Evolutionary conservation across 2,113 vertebrate genomes (phyloP).

Genomic region (Dicaeum eximium): DNA sequence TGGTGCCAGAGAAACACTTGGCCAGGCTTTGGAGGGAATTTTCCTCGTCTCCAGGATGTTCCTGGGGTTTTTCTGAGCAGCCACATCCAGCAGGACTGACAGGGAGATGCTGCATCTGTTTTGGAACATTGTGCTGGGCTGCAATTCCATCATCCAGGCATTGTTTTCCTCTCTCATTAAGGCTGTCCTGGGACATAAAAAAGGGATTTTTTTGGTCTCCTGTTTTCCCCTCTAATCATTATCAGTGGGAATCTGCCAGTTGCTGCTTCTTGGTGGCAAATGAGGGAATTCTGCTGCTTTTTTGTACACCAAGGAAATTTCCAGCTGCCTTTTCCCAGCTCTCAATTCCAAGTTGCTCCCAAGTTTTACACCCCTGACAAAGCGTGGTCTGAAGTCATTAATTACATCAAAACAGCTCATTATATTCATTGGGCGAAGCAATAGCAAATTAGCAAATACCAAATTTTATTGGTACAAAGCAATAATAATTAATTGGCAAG

Average conservation of each 20-base stretch:
- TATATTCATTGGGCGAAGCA: no score
- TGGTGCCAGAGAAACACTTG: constrained; percentile 3
- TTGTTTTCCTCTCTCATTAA: not conserved
- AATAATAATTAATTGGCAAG: no score
- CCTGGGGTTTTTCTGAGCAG: not conserved
- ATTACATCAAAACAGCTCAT: no score
- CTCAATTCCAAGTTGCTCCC: no score
- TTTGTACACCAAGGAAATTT: not conserved
- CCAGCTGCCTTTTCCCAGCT: not conserved
- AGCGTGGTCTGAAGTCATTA: no score
- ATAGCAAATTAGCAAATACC: no score
- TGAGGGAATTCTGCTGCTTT: not conserved
- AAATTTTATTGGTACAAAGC: no score
- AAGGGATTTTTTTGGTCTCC: not conserved
- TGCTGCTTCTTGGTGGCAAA: not conserved
- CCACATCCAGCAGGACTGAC: not conserved
- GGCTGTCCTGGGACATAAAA: not conserved
- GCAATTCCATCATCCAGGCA: not conserved
- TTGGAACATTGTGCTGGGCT: not conserved
- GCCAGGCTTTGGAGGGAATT: not conserved
- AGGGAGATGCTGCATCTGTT: not conserved
- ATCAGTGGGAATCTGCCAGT: not conserved
- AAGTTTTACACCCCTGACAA: no score
- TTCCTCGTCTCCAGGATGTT: not conserved
- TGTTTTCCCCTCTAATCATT: not conserved